Percentiles rank a stretch among this genome's conserved stretches.
These are phyloP conservation scores for Okapia johnstoni DNA, from an alignment of 2,113 vertebrate genomes.

Conservation along the genomic window DNA sequence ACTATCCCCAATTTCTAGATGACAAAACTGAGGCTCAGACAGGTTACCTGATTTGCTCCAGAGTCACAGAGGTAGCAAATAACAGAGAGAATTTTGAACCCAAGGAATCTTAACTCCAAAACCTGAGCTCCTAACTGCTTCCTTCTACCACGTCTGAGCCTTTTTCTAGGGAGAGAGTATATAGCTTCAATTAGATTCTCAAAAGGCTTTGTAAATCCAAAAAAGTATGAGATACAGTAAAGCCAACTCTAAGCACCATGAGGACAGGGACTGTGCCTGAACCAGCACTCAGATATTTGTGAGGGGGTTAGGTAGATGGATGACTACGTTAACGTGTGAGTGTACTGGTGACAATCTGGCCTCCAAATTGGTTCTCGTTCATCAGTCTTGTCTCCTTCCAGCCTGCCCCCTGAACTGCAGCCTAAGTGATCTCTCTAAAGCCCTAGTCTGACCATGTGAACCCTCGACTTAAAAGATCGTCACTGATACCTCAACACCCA, in stretches of 20 bases:
- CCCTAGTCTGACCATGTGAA: background rate
- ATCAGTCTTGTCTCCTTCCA: background rate
- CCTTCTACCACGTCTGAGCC: background rate
- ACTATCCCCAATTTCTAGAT: background rate
- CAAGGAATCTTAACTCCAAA: background rate
- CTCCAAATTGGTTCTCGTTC: background rate
- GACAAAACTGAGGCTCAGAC: background rate
- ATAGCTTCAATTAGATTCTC: background rate
- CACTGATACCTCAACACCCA: background rate
- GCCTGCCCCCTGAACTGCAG: background rate
- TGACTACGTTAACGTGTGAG: background rate
- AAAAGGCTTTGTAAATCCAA: constrained; percentile 10
- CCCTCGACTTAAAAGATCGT: background rate
- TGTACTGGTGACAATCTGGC: background rate
- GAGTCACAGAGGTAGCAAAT: background rate
- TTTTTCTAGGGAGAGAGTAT: background rate
- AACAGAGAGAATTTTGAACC: background rate
- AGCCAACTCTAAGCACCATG: background rate
- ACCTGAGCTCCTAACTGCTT: background rate
- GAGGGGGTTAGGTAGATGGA: background rate
- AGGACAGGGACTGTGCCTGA: background rate
- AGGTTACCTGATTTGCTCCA: background rate
- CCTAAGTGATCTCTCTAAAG: constrained; percentile 5
- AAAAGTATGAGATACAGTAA: background rate
- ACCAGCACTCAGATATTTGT: background rate